Base-by-base conservation (phyloP, 2,797 vertebrate genomes). In the Lagocephalus sceleratus region DNA sequence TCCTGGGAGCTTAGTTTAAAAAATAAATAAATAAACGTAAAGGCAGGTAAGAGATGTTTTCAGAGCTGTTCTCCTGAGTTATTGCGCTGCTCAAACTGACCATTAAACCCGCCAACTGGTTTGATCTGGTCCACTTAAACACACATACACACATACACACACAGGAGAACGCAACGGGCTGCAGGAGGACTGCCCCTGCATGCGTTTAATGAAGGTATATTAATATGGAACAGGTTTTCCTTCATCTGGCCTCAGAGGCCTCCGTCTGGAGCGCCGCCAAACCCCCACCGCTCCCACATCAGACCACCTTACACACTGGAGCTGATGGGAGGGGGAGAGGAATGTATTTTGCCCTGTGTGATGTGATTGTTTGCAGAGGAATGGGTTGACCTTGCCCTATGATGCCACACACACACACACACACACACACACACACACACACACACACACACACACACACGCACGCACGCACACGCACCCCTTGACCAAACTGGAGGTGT, bases 341-440 rank as follows among this genome's bases (percentile, higher is more conserved):
- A 90, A 90, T 90, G 87, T 85, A 85, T 86, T 83, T 84, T 79
- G 76, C 85, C 79, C 80, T 87, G 88, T 90, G 88, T 88, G 87
- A 89, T 88, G 88, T 89, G 88, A 90, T 88, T 87, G 87, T 87
- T 90, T 84, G 85, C 88, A 90, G 88, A 87, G 82, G 67, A 90
- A 87, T 88, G 79, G 67, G 70, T 88, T 88, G 87, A 90, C 88
- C 87, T 89, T 87, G 82, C 81, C 85, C 87, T 72, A 62, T 74
- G 35, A 76, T 87, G 78, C 81, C 85, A 81, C 84, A 85, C 83
- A 78, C 72, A 68, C 79, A 73, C 51, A 45, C 79, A 76, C 74
- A 77, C 76, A 66, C 78, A 57, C 32, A 14, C 60, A 68, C 58
- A 55, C 25, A 14, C 59, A 74, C 51, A 44, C 79, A 77, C 74